Evolutionary conservation across 2,888 invertebrate genomes (phyloP).

Genomic region (Eurytoma californica): DNA sequence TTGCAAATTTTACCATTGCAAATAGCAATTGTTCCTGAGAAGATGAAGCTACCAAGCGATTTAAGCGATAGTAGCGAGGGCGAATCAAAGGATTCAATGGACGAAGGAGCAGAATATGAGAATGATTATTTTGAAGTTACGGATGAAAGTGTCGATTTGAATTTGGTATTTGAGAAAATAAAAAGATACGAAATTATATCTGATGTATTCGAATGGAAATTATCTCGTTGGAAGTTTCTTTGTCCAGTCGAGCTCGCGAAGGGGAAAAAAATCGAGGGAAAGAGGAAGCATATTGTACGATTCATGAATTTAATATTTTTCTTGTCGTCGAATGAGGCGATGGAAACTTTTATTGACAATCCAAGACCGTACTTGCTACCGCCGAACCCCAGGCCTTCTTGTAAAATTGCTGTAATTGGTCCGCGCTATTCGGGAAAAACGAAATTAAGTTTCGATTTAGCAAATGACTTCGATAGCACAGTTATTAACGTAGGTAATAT

Average conservation of each 20-base stretch:
- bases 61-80: constrained; percentile 55
- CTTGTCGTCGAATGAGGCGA: constrained; percentile 76
- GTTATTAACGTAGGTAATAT: constrained; percentile 73
- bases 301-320: constrained; percentile 81
- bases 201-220: constrained; percentile 73
- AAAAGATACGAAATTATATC: constrained; percentile 64
- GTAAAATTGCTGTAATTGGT: constrained; percentile 80
- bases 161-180: constrained; percentile 35
- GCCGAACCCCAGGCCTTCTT: constrained; percentile 78
- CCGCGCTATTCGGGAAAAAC: constrained; percentile 80
- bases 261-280: constrained; percentile 77
- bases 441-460: constrained; percentile 77
- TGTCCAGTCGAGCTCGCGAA: constrained; percentile 81
- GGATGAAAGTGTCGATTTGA: constrained; percentile 22
- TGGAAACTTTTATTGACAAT: constrained; percentile 78
- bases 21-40: constrained; percentile 69
- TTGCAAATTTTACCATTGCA: constrained; percentile 72
- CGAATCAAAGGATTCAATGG: constrained; percentile 58
- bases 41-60: constrained; percentile 48
- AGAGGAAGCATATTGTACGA: constrained; percentile 77
- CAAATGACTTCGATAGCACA: constrained; percentile 76
- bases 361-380: constrained; percentile 80
- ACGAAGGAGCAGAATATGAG: constrained; percentile 59
- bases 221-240: constrained; percentile 79
- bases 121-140: constrained; percentile 64